Evolutionary conservation across 1,140 invertebrate species (phyloP), one percentile per base, ranked within the genome.

Genomic region (Dryas iulia): DNA sequence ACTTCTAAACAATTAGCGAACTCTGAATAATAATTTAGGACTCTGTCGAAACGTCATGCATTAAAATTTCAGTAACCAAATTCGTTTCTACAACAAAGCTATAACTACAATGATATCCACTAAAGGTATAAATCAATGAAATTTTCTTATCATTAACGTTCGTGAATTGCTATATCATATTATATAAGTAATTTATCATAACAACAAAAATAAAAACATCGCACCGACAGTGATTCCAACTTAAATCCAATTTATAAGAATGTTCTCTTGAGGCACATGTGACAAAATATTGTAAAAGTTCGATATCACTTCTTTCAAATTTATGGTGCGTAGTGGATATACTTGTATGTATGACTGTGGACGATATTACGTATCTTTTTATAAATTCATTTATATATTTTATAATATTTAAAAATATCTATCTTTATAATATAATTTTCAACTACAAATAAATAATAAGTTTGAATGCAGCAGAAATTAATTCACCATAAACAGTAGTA

Each of bases 201-300:
- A 28, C 26, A 28, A 28, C 26, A 28, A 2, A 28, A 28, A 28
- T 28, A 77, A 78, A 69, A 70, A 72, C 56, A 66, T 72, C 54
- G 30, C 31, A 60, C 24, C 54, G 31, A 69, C 30, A 69, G 79
- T 82, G 78, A 84, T 86, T 84, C 78, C 61, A 86, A 89, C 77
- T 86, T 81, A 67, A 86, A 91, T 90, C 89, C 89, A 91, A 91
- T 91, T 89, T 83, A 77, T 75, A 80, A 83, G 82, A 89, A 85
- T 79, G 82, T 78, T 76, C 89, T 82, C 89, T 64, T 57, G 87
- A 84, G 87, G 39, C 39, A 80, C 71, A 82, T 73, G 79, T 87
- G 73, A 76, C 75, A 74, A 81, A 86, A 82, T 78, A 86, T 87
- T 85, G 73, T 79, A 83, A 85, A 89, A 90, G 69, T 87, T 86